A percentile compares a stretch with the other conserved stretches of the same genome.
Evolutionary conservation across 1,140 invertebrate genomes (phyloP).

Genomic region (Hesperophylax magnus): DNA sequence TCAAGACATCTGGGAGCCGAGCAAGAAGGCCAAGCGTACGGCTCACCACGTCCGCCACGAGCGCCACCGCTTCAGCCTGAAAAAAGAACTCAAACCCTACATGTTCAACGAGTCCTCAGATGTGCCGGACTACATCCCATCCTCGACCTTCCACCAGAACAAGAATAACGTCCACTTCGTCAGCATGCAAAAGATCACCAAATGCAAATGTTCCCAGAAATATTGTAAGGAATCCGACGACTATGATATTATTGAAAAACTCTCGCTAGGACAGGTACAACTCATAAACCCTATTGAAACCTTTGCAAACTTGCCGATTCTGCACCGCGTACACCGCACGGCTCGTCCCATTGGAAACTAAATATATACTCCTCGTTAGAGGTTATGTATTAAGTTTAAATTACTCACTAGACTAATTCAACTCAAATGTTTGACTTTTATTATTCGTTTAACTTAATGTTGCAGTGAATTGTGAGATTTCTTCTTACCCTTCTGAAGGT

Average conservation of each 20-base stretch:
- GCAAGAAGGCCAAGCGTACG: slow-evolving; percentile 5
- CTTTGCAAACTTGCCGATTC: neutral
- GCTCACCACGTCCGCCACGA: neutral
- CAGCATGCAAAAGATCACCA: slow-evolving; percentile 47
- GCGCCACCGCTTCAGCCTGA: neutral
- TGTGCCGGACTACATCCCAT: no score
- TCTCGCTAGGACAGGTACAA: neutral
- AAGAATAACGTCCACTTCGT: slow-evolving; percentile 19
- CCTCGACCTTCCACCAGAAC: neutral
- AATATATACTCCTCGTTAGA: neutral
- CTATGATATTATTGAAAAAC: neutral
- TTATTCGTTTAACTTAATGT: no score
- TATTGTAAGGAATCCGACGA: slow-evolving; percentile 24
- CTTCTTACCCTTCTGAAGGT: no score
- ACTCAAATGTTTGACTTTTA: no score
- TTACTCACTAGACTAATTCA: no score
- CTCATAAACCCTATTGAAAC: neutral
- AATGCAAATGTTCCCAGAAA: slow-evolving; percentile 39
- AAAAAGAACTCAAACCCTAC: slow-evolving; percentile 20
- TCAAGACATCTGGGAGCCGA: slow-evolving; percentile 41
- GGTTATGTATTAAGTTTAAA: no score
- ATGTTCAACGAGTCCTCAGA: slow-evolving; percentile 14
- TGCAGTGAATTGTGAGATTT: no score
- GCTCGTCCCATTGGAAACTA: neutral
- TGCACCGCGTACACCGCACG: slow-evolving; percentile 15